Percentiles rank a stretch among this genome's conserved stretches.
phyloP scores from a whole-genome alignment of 2,888 invertebrate species.

The Icerya purchasi region DNA sequence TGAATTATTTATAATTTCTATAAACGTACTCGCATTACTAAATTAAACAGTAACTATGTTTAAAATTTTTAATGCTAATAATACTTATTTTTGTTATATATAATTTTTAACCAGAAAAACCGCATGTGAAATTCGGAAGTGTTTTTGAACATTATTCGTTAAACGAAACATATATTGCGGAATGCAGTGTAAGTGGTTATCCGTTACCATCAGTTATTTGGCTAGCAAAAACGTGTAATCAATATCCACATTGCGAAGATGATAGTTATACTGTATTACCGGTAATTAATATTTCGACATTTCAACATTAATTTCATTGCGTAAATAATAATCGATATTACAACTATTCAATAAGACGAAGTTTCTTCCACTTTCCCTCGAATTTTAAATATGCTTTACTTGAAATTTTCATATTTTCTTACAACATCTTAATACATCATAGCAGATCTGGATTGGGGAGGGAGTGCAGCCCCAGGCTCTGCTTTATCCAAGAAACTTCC shows the following conservation, averaged over 20 bases:
- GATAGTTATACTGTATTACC: too few relatives aligned
- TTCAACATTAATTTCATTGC: too few relatives aligned
- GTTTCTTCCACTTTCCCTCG: too few relatives aligned
- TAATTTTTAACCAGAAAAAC: conserved; percentile 17
- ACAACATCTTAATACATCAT: too few relatives aligned
- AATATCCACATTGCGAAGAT: conserved; percentile 15
- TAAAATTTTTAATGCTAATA: background rate
- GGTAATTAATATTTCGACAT: too few relatives aligned
- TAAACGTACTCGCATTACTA: background rate
- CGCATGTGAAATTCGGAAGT: conserved; percentile 11
- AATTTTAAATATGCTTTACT: too few relatives aligned
- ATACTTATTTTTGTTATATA: conserved; percentile 2
- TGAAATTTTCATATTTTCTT: too few relatives aligned
- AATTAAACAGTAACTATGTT: background rate
- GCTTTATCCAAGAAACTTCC: too few relatives aligned
- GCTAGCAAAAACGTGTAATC: conserved; percentile 25
- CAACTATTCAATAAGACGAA: too few relatives aligned
- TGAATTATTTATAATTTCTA: background rate
- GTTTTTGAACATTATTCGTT: conserved; percentile 10
- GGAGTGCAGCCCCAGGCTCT: too few relatives aligned
- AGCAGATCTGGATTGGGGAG: too few relatives aligned
- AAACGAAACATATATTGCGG: conserved; percentile 22
- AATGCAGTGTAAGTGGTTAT: conserved; percentile 32
- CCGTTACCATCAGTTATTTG: conserved; percentile 36
- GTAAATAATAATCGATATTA: too few relatives aligned